A percentile compares a stretch with the other conserved stretches of the same genome.
These are phyloP conservation scores for Chlamydotis undulata DNA, from an alignment of 2,113 vertebrate species.

Conservation along the genomic window DNA sequence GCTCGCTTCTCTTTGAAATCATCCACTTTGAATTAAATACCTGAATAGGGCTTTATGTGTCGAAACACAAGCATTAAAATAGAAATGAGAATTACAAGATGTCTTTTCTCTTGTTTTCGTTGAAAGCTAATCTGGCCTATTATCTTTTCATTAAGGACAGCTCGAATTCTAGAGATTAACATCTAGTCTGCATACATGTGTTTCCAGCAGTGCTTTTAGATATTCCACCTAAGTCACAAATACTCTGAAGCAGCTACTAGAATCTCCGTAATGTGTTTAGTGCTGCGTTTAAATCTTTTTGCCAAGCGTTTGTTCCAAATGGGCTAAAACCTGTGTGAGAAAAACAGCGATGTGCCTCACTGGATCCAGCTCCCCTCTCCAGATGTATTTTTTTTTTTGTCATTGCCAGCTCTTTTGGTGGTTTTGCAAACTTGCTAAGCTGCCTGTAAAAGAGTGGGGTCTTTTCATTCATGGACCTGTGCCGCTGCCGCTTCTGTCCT, in stretches of 20 bases:
- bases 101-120: background rate
- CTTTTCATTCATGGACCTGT: background rate
- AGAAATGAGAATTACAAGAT: background rate
- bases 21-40: background rate
- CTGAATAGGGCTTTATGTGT: background rate
- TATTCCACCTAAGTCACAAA: background rate
- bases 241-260: background rate
- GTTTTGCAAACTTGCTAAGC: background rate
- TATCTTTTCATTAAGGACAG: conserved; percentile 20
- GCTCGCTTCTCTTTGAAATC: background rate
- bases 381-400: background rate
- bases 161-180: background rate
- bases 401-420: background rate
- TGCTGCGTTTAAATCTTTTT: background rate
- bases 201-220: background rate
- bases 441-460: background rate
- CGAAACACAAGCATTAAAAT: background rate
- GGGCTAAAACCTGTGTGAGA: fast-evolving
- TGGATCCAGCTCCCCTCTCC: background rate
- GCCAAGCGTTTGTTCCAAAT: background rate
- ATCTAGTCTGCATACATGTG: background rate
- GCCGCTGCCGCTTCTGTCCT: background rate
- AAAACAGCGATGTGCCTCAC: fast-evolving
- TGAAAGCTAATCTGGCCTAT: background rate
- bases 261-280: background rate